Evolutionary conservation across 1,140 invertebrate species (phyloP).

Genomic region (Nautilus pompilius): DNA sequence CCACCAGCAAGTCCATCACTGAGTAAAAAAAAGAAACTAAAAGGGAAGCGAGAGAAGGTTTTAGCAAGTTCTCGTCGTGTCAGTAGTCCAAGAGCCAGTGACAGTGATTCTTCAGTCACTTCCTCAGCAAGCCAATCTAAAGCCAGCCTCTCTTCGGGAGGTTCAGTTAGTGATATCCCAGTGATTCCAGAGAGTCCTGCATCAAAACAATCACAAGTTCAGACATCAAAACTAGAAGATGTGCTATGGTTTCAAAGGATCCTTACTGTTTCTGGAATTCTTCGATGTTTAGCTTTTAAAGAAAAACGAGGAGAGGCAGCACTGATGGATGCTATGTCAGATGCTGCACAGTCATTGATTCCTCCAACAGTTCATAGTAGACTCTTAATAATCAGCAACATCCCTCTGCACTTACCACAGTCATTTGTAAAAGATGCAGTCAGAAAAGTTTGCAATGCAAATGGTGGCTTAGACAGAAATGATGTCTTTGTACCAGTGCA

Average conservation of each 20-base stretch:
- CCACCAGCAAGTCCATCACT: conserved; percentile 10
- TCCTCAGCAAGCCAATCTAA: conserved; percentile 13
- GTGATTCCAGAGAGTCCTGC: conserved; percentile 1
- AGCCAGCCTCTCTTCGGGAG: conserved; percentile 8
- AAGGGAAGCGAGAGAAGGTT: conserved; percentile 44
- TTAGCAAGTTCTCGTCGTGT: not conserved
- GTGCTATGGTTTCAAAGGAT: conserved; percentile 50
- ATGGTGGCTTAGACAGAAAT: conserved; percentile 44
- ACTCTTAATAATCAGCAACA: conserved; percentile 47
- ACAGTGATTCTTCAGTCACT: conserved; percentile 24
- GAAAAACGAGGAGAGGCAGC: conserved; percentile 37
- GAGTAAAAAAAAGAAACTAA: conserved; percentile 50
- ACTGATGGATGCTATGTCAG: conserved; percentile 37
- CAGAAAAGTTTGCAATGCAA: conserved; percentile 29
- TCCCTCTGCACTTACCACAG: conserved; percentile 32
- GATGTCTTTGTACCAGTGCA: conserved; percentile 39
- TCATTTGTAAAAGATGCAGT: conserved; percentile 33
- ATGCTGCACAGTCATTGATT: conserved; percentile 34
- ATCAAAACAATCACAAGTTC: not conserved
- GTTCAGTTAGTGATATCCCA: not conserved
- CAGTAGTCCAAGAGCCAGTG: conserved; percentile 24
- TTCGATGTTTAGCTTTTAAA: conserved; percentile 39
- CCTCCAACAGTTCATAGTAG: conserved; percentile 36
- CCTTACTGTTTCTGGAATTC: conserved; percentile 41
- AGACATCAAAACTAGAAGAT: conserved; percentile 41